Conservation (phyloP, 2,888 invertebrate genomes). For the Margaritifera margaritifera region DNA sequence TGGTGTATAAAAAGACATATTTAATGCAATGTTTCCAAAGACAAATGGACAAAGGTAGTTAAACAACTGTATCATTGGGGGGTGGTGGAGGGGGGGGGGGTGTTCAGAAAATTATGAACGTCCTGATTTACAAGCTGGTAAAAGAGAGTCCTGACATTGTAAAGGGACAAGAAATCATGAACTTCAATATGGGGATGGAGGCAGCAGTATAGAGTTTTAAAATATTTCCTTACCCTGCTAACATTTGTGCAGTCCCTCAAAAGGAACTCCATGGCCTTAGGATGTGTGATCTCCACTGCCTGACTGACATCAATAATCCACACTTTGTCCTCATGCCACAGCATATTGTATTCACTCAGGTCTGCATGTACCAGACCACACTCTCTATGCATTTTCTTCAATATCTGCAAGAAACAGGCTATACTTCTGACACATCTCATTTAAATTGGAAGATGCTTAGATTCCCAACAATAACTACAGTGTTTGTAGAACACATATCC, state of each 20-base stretch:
- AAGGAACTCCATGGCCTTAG: slow-evolving; percentile 76
- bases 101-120: too few species aligned
- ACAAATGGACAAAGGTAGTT: too few species aligned
- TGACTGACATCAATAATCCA: slow-evolving; percentile 79
- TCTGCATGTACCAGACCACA: slow-evolving; percentile 79
- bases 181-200: too few species aligned
- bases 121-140: too few species aligned
- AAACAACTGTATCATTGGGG: too few species aligned
- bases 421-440: not conserved
- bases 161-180: too few species aligned
- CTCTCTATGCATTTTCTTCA: slow-evolving; percentile 75
- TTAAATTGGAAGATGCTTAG: not conserved
- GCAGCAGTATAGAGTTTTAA: not conserved
- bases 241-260: slow-evolving; percentile 77
- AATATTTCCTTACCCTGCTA: slow-evolving; percentile 48
- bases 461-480: too few species aligned
- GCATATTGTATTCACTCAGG: slow-evolving; percentile 78
- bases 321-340: slow-evolving; percentile 75
- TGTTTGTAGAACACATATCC: too few species aligned
- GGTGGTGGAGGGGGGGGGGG: too few species aligned
- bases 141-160: too few species aligned
- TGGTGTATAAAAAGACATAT: too few species aligned
- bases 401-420: slow-evolving; percentile 70
- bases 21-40: too few species aligned
- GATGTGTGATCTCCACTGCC: slow-evolving; percentile 77